A percentile compares a stretch with the other conserved stretches of the same genome.
phyloP scores from a whole-genome alignment of 2,888 invertebrate genomes.

The Patella ulyssiponensis region DNA sequence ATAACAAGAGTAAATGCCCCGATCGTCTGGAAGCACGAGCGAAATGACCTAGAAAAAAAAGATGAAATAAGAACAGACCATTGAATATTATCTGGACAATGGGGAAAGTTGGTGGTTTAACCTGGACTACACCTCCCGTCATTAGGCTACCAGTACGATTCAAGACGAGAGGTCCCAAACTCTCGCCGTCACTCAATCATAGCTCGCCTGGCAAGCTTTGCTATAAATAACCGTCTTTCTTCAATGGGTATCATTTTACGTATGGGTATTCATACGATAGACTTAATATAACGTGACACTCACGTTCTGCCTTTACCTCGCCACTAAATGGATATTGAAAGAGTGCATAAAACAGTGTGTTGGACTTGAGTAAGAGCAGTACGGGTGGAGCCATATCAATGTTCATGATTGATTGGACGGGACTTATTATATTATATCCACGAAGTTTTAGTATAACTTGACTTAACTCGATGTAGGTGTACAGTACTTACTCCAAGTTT shows the following conservation, averaged over 20 bases:
- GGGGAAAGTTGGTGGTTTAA: background rate
- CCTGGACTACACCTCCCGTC: too few relatives aligned
- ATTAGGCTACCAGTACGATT: too few relatives aligned
- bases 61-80: background rate
- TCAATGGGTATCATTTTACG: constrained; percentile 30
- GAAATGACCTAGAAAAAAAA: constrained; percentile 14
- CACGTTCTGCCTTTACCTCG: background rate
- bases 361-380: background rate
- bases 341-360: background rate
- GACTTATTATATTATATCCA: background rate
- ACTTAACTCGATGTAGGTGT: too few relatives aligned
- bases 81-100: constrained; percentile 7
- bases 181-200: constrained; percentile 1
- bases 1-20: constrained; percentile 26
- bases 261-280: constrained; percentile 21
- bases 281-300: constrained; percentile 9
- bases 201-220: background rate
- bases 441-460: background rate
- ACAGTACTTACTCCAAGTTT: too few relatives aligned
- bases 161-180: background rate
- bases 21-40: constrained; percentile 22
- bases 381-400: background rate
- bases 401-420: background rate
- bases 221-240: constrained; percentile 27
- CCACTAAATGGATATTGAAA: background rate